Percentiles rank a stretch among this genome's conserved stretches.
Conservation (phyloP, 2,113 vertebrate species). For the Trichechus manatus region DNA sequence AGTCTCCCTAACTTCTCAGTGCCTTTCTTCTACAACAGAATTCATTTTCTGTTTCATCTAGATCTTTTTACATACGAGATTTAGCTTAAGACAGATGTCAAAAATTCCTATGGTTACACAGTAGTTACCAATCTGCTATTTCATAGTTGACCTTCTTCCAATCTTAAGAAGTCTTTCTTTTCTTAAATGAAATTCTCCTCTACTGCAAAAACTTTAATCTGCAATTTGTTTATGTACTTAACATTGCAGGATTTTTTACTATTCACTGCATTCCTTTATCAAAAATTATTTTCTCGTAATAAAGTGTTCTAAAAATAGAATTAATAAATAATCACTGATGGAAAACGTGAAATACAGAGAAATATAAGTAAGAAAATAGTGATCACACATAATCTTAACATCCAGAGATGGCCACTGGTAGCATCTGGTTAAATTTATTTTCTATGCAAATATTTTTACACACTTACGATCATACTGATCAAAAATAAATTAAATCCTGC, state of each 20-base stretch:
- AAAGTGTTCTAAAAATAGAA: not conserved
- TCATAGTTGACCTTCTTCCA: not conserved
- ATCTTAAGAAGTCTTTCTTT: not conserved
- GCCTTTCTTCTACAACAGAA: constrained; percentile 2
- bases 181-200: not conserved
- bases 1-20: not conserved
- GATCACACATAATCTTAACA: not conserved
- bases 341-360: not conserved
- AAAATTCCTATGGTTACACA: not conserved
- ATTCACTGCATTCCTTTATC: not conserved
- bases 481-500: constrained; percentile 37
- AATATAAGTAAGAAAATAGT: not conserved
- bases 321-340: not conserved
- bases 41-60: not conserved
- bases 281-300: not conserved
- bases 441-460: not conserved
- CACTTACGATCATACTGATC: not conserved
- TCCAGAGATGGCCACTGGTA: not conserved
- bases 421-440: not conserved
- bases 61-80: not conserved
- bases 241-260: not conserved
- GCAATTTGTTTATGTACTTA: not conserved
- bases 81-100: not conserved
- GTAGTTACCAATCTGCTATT: not conserved
- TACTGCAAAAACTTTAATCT: not conserved